Base-by-base conservation (phyloP, 2,888 invertebrate species). In the Sepiola atlantica region DNA sequence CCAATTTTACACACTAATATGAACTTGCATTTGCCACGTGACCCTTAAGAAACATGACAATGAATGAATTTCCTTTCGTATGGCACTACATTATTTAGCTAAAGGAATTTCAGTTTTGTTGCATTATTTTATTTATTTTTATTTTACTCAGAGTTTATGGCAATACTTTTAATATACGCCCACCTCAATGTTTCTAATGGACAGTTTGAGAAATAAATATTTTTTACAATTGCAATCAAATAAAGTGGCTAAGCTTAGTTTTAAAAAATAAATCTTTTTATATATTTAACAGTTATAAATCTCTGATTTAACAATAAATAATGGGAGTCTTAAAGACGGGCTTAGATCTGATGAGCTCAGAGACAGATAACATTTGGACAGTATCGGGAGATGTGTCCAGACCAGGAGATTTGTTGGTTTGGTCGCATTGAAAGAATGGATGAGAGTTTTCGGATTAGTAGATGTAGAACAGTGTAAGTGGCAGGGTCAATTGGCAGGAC, bases 141-240 rank as follows among this genome's bases (percentile, higher is more conserved):
- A 0, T 8, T n/a, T n/a, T n/a, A 10, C n/a, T 2, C 8, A n/a
- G 16, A 16, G n/a, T 4, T n/a, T n/a, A 21, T 0, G n/a, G n/a
- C n/a, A n/a, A 77, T 77, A 77, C 28, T 12, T 77, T 77, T n/a
- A 10, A 61, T 61, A 21, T 24, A 61, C 45, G 10, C 77, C 8
- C 61, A 61, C 24, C 24, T 28, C 2, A 24, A 77, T 77, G 0
- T 28, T 77, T 77, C 10, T 12, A 77, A 32, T n/a, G n/a, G 32
- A 77, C 16, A 77, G 0, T 12, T 77, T 32, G n/a, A 77, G 77
- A 77, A n/a, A 77, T 77, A 18, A 77, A 77, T 77, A 77, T 77
- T 32, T 77, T 57, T 77, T 32, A 12, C 8, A 32, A 16, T 77
- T 77, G n/a, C n/a, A 32, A 77, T n/a, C 77, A 77, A 12, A 14